Base-by-base conservation (phyloP, 2,113 vertebrate genomes). In the Hippocampus guttulatus region DNA sequence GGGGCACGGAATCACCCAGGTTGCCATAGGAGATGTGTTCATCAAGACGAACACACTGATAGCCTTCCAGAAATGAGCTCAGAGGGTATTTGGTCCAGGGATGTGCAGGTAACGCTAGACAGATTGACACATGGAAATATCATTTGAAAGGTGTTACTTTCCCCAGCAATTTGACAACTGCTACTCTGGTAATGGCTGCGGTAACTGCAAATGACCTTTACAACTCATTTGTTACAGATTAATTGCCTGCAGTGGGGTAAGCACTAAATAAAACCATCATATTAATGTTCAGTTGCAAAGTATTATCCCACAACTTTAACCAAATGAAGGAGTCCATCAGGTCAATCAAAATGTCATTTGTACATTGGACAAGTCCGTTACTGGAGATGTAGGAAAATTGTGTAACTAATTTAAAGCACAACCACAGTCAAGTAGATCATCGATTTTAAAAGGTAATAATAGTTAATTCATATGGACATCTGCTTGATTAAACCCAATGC, bases 11-110 rank as follows among this genome's bases (percentile, higher is more conserved):
- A 69, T 85, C 79, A 0, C 93, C 95, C 2, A 83, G 75, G 77
- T 92, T 93, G 60, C 96, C 96, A 0, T 93, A 94, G 0, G 95
- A 98, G 30, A 92, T 79, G 74, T 95, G 93, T 2, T 97, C 95
- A 79, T 99, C 96, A 0, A 89, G 90, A 16, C n/a, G 87, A 70
- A 64, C 67, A 77, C 97, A 99, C 69, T 88, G 90, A 85, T 92
- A 98, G 57, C 87, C 74, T 2, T 86, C 87, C 57, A 99, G 78
- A 64, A 99, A 87, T 8, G 93, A 94, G 43, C 92, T 92, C 12
- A 99, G 83, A 0, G 95, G 92, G 54, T 93, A 92, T 1, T 74
- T 73, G 15, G 87, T 76, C 73, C 80, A 74, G n/a, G 51, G 80
- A n/a, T 91, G 94, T 83, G 76, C 51, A 27, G 74, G 61, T 20